Evolutionary conservation across 1,140 invertebrate species (phyloP), one percentile per base, ranked within the genome.

Genomic region (Pseudomyrmex sp.): DNA sequence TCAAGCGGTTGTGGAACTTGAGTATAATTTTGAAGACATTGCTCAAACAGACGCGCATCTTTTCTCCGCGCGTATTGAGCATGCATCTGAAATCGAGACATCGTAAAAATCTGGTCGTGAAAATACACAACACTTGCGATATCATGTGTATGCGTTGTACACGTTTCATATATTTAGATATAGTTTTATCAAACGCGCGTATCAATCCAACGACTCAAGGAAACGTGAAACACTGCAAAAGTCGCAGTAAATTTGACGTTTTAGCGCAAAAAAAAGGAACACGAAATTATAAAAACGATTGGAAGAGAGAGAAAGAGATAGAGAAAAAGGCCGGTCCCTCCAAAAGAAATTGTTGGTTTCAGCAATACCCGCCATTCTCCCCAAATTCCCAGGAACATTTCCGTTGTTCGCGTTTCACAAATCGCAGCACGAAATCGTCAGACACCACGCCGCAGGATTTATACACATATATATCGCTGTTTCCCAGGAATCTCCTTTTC

Each of bases 11-110:
- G 89, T 96, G 97, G 89, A 97, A 97, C 87, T 96, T 96, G 48
- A 97, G 88, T 26, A 97, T 96, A 1, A 97, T 95, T 56, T 95
- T 95, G 77, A 97, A 97, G 2, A 97, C 96, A 89, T 96, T 96
- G 18, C 96, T 95, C 8, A 97, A 92, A 0, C 96, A 93, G 56
- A 95, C 95, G 84, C 95, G 95, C 20, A 97, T 95, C 23, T 96
- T 95, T 23, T 95, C 95, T 26, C 96, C 96, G 50, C 95, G 95
- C 54, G 96, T 95, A 82, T 97, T 97, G 4, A 97, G 88, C 72
- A 97, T 95, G 83, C 96, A 97, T 74, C 96, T 95, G 85, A 96
- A 89, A 86, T 35, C 35, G 35, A 5, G 35, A 35, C 35, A 7
- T 35, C 35, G 35, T 35, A n/a, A 54, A 66, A 61, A n/a, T 5